Evolutionary conservation across 1,140 invertebrate species (phyloP).

Genomic region (Drosophila takahashii): DNA sequence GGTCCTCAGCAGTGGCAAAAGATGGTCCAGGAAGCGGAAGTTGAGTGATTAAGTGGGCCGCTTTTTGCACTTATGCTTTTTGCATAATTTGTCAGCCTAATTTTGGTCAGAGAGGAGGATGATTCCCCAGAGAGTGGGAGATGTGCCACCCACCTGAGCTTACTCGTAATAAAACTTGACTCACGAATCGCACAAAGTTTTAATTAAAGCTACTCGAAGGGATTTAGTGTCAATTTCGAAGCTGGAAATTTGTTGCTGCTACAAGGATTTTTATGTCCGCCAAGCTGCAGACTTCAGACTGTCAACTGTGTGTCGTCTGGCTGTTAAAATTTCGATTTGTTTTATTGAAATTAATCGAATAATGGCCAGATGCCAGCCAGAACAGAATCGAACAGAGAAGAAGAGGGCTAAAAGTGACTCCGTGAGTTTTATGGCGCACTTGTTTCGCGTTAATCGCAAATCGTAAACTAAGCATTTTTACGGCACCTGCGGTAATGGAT

Average conservation of each 20-base stretch:
- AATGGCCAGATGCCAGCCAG: conserved; percentile 45
- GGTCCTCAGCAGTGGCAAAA: neutral
- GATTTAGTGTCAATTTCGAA: conserved; percentile 41
- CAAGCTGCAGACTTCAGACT: conserved; percentile 1
- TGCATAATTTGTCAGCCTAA: conserved; percentile 65
- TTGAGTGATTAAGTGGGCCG: conserved; percentile 77
- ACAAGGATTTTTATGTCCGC: conserved; percentile 45
- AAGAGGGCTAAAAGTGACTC: conserved; percentile 22
- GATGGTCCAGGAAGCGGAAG: conserved; percentile 61
- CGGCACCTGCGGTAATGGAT: conserved; percentile 81
- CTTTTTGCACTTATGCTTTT: conserved; percentile 77
- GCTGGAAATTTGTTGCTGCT: conserved; percentile 26
- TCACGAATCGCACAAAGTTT: conserved; percentile 34
- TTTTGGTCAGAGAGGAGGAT: conserved; percentile 22
- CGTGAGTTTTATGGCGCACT: conserved; percentile 74
- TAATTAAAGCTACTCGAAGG: conserved; percentile 27
- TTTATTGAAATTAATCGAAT: conserved; percentile 82
- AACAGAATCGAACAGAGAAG: conserved; percentile 5
- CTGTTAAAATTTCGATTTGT: conserved; percentile 59
- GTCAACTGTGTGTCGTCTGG: conserved; percentile 29
- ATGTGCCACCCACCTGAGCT: neutral
- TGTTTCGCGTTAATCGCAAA: conserved; percentile 82
- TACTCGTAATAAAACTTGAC: conserved; percentile 29
- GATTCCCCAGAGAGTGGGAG: conserved; percentile 3
- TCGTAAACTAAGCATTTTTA: conserved; percentile 83